Evolutionary conservation across 2,888 invertebrate species (phyloP), one percentile per base, ranked within the genome.

Genomic region (Neoascia interrupta): DNA sequence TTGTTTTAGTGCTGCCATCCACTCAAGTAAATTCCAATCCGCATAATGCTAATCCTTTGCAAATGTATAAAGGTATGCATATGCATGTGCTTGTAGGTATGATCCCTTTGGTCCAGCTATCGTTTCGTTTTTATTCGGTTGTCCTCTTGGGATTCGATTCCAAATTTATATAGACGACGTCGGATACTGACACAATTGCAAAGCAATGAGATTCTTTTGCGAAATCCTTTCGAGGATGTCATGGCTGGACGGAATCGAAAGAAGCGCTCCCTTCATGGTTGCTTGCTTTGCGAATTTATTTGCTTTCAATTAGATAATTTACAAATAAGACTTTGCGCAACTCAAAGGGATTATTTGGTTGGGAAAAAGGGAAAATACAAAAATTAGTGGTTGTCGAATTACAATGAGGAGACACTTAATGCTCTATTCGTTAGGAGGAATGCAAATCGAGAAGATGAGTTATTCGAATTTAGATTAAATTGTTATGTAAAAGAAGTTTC

Each of bases 11-110:
- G 43, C 43, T 60, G 15, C 31, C 18, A 28, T 53, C 47, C 53
- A 16, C 58, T 66, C 58, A 60, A 60, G 56, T 73, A 53, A 60
- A 60, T 60, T 60, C 18, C 37, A 66, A 66, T 66, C 51, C 53
- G 37, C 23, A 53, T 64, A 64, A 64, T 64, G 53, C 18, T 43
- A 64, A 43, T 53, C 39, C 26, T 37, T 11, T n/a, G n/a, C n/a
- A n/a, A n/a, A n/a, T 11, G 39, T 51, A 11, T 18, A 11, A 41
- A 6, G 6, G 8, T 21, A 18, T 19, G n/a, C n/a, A n/a, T n/a
- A n/a, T n/a, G n/a, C n/a, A n/a, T n/a, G n/a, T n/a, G n/a, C n/a
- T n/a, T n/a, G n/a, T 36, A 28, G 36, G 16, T 34, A 10, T n/a
- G 26, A 5, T 19, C 43, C 36, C 36, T 60, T 10, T 18, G 36